These are phyloP conservation scores for Labeo catla DNA, from an alignment of 2,113 vertebrate species.

Conservation along the genomic window DNA sequence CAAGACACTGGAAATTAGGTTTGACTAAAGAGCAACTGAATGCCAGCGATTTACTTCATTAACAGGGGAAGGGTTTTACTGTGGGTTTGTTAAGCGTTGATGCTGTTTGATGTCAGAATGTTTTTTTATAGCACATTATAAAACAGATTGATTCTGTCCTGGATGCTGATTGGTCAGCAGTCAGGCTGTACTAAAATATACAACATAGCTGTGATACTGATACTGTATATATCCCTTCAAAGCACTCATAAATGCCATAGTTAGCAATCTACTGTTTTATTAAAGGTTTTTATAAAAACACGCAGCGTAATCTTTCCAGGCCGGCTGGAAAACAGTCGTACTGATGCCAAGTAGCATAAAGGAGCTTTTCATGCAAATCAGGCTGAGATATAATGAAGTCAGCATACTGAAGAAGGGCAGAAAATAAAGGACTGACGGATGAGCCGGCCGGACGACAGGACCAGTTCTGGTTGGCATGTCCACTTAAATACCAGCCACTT, in stretches of 20 bases:
- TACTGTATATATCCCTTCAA: neutral
- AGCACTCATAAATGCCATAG: neutral
- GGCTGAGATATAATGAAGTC: slow-evolving; percentile 41
- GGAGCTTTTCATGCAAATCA: slow-evolving; percentile 41
- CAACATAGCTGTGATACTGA: neutral
- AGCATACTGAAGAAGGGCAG: slow-evolving; percentile 37
- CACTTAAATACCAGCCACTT: slow-evolving; percentile 28
- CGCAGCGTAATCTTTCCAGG: neutral
- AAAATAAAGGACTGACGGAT: slow-evolving; percentile 45
- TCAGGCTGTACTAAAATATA: neutral
- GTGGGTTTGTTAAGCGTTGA: neutral
- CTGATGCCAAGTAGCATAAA: slow-evolving; percentile 24
- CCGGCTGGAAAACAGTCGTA: neutral
- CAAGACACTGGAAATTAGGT: slow-evolving; percentile 59
- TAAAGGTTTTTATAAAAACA: neutral
- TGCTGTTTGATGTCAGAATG: neutral
- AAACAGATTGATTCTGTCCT: neutral
- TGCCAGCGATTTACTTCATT: slow-evolving; percentile 49
- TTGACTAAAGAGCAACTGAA: slow-evolving; percentile 61
- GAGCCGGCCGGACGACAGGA: neutral
- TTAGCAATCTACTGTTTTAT: neutral
- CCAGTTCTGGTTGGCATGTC: slow-evolving; percentile 23
- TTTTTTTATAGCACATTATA: neutral
- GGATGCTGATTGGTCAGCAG: neutral
- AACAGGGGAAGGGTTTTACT: slow-evolving; percentile 3